phyloP scores from a whole-genome alignment of 2,888 invertebrate genomes.

The Homarus gammarus region DNA sequence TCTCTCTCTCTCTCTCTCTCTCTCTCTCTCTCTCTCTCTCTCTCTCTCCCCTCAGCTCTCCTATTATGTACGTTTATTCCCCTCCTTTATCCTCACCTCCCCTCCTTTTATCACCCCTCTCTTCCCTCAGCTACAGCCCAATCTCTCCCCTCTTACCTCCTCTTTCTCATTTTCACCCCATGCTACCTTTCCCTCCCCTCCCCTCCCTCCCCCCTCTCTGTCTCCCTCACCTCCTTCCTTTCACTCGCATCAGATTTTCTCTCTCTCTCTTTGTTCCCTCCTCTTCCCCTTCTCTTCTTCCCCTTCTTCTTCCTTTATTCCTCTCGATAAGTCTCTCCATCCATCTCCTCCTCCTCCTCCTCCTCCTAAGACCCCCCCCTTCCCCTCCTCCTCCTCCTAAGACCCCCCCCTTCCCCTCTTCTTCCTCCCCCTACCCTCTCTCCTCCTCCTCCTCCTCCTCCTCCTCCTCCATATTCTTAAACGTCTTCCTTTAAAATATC shows the following conservation, averaged over 20 bases:
- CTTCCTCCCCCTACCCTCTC: no score
- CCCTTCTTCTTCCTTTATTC: neutral
- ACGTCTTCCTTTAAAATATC: neutral
- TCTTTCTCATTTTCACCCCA: neutral
- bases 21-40: neutral
- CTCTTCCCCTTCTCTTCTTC: neutral
- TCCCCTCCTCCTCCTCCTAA: no score
- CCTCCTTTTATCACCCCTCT: no score
- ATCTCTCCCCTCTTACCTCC: slow-evolving; percentile 2
- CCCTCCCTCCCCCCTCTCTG: neutral
- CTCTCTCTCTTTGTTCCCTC: neutral
- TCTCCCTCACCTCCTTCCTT: neutral
- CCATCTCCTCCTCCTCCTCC: no score
- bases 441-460: neutral
- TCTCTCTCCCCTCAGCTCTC: neutral
- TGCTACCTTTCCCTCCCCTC: neutral
- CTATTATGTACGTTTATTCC: neutral
- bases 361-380: no score
- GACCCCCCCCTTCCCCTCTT: no score
- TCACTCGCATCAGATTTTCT: neutral
- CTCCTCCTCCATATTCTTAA: no score
- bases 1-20: neutral
- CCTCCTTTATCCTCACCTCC: neutral
- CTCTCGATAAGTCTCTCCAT: no score
- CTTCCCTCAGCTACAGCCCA: no score